phyloP scores from a whole-genome alignment of 1,140 invertebrate species.

The Magallana angulata region DNA sequence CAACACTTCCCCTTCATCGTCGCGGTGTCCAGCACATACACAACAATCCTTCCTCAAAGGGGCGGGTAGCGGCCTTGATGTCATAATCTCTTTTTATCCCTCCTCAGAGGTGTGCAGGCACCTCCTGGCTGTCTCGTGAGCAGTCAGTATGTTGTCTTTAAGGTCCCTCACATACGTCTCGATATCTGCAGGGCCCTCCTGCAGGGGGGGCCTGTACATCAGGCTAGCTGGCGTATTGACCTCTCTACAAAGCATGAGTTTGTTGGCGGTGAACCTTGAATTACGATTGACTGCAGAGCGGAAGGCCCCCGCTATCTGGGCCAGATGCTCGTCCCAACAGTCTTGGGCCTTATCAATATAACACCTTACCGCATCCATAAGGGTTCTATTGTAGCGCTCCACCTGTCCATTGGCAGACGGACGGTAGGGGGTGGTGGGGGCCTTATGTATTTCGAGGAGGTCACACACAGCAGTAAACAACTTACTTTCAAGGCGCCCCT shows the following conservation, averaged over 20 bases:
- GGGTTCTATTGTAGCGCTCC: slow-evolving; percentile 47
- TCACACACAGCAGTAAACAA: not conserved
- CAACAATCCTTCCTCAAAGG: slow-evolving; percentile 21
- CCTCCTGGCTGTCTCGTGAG: not conserved
- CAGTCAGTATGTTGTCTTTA: not conserved
- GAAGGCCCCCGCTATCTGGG: slow-evolving; percentile 10
- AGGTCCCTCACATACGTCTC: not conserved
- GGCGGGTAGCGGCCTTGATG: not conserved
- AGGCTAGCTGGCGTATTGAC: slow-evolving; percentile 10
- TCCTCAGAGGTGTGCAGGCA: not conserved
- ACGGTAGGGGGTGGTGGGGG: slow-evolving; percentile 44
- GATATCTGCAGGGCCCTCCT: not conserved
- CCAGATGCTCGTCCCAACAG: not conserved
- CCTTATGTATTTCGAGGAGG: not conserved
- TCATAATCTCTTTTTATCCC: slow-evolving; percentile 8
- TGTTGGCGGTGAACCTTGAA: not conserved
- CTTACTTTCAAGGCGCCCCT: slow-evolving; percentile 40
- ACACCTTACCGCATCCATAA: slow-evolving; percentile 48
- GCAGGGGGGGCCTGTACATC: not conserved
- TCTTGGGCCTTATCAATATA: not conserved
- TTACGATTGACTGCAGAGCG: not conserved
- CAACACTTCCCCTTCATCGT: slow-evolving; percentile 19
- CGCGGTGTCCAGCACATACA: slow-evolving; percentile 35
- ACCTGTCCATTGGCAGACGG: slow-evolving; percentile 41
- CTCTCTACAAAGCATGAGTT: slow-evolving; percentile 35